Base-by-base conservation (phyloP, 2,113 vertebrate genomes). In the Burhinus oedicnemus region DNA sequence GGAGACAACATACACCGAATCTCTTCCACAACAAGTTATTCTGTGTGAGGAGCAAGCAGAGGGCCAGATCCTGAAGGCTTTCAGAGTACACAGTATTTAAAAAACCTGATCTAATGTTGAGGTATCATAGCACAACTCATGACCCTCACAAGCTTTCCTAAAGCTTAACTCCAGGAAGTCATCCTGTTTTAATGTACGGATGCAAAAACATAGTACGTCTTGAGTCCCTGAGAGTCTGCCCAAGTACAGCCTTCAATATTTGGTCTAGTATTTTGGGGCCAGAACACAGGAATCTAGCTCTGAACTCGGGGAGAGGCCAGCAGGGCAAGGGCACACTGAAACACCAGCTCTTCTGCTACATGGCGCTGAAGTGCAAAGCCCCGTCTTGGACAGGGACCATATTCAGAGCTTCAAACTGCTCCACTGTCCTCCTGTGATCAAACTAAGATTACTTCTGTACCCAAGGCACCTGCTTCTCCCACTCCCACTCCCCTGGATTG, bases 281-380 rank as follows among this genome's bases (percentile, higher is more conserved):
- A 90, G 75, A 95, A 72, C 12, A 77, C 0, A 1, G 27, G 18
- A 90, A 74, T 32, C 25, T 30, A 57, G 11, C 27, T 77, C 78
- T 44, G 45, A 85, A 86, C 54, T 76, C 19, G 5, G 7, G 3
- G 6, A 72, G 5, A 62, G 65, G 16, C 11, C 12, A 6, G 15
- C 19, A 92, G 45, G 62, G 30, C 30, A 83, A 88, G 34, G 44
- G 15, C 15, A 49, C 7, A 4, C 6, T 2, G 9, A 76, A 83
- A 40, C 5, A 55, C 3, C 19, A 75, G 22, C 19, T 86, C 12
- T 54, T 74, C 34, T 71, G 27, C 54, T 4, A 38, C 26, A 68
- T 0, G 0, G 8, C 32, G 19, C 19, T 88, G 45, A 83, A 71
- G 15, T 1, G 2, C 7, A 5, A 58, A 0, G 1, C 15, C 38